Evolutionary conservation across 2,797 vertebrate genomes (phyloP), one percentile per base, ranked within the genome.

Genomic region (Gymnothorax javanicus): DNA sequence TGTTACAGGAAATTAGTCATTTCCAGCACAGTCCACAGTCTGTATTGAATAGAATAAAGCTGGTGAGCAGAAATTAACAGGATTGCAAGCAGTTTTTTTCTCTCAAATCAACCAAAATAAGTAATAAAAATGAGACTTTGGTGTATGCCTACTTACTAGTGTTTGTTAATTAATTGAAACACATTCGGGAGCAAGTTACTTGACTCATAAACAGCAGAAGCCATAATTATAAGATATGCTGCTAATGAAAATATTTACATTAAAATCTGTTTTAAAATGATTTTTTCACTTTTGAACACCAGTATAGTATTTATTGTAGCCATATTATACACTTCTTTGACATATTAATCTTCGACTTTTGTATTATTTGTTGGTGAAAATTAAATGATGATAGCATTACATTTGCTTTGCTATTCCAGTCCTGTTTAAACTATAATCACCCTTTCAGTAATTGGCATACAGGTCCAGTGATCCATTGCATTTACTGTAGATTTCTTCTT

Each of bases 211-310:
- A 71, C 87, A 79, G 33, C 59, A 88, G 71, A 92, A 87, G 79
- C 67, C 85, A 88, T 89, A 87, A 90, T 87, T 92, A 88, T 92
- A 90, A 91, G 89, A 92, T 90, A 89, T 73, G 86, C 90, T 91
- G 91, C 89, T 20, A 91, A 90, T 86, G 91, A 86, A 92, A 88
- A 86, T 83, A 81, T 92, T 91, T 43, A 92, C 33, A 92, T 93
- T 90, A 89, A 91, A 93, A 90, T 85, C 17, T 83, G 85, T 90
- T 90, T 69, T 84, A 52, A 87, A 89, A 64, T 90, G 91, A 93
- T 92, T 90, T 90, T 86, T 91, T 82, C 87, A 89, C 83, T 50
- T 59, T 87, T 77, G 71, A 88, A 87, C 87, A 43, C 90, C 85
- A 69, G 87, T 87, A 84, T 89, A 60, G 89, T 71, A 91, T 81